These are phyloP conservation scores for Eulimnadia texana DNA, from an alignment of 1,140 invertebrate species.

Conservation along the genomic window DNA sequence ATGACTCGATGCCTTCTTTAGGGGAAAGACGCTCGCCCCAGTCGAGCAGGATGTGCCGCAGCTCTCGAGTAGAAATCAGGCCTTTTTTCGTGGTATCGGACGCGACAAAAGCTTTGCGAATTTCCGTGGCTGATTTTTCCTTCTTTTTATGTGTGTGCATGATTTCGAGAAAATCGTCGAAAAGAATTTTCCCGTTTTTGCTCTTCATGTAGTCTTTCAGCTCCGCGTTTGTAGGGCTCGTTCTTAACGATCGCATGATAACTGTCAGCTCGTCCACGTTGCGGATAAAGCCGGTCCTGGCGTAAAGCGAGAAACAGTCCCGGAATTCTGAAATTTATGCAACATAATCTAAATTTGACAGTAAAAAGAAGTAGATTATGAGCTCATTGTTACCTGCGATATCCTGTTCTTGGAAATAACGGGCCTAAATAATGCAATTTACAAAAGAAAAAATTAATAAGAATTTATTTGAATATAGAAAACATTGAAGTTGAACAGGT, in stretches of 20 bases:
- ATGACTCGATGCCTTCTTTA: constrained; percentile 56
- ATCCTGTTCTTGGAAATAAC: constrained; percentile 33
- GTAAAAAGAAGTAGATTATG: not conserved
- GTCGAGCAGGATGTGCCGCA: constrained; percentile 71
- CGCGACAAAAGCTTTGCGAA: constrained; percentile 74
- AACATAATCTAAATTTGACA: not conserved
- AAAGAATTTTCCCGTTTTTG: constrained; percentile 83
- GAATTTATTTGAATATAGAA: not conserved
- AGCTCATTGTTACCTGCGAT: constrained; percentile 31
- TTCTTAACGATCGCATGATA: constrained; percentile 82
- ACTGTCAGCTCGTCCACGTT: constrained; percentile 78
- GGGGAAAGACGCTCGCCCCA: constrained; percentile 81
- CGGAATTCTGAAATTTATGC: constrained; percentile 55
- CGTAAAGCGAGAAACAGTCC: constrained; percentile 88
- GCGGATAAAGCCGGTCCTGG: constrained; percentile 61
- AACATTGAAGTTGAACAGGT: not conserved
- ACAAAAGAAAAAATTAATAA: not conserved
- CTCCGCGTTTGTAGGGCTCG: constrained; percentile 84
- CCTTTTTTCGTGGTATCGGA: constrained; percentile 59
- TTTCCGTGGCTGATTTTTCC: constrained; percentile 79
- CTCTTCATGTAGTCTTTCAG: constrained; percentile 68
- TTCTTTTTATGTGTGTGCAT: constrained; percentile 78
- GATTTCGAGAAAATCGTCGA: constrained; percentile 87
- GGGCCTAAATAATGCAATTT: constrained; percentile 26
- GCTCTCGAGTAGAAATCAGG: constrained; percentile 60